Evolutionary conservation across 2,888 invertebrate species (phyloP).

Genomic region (Arge pagana): DNA sequence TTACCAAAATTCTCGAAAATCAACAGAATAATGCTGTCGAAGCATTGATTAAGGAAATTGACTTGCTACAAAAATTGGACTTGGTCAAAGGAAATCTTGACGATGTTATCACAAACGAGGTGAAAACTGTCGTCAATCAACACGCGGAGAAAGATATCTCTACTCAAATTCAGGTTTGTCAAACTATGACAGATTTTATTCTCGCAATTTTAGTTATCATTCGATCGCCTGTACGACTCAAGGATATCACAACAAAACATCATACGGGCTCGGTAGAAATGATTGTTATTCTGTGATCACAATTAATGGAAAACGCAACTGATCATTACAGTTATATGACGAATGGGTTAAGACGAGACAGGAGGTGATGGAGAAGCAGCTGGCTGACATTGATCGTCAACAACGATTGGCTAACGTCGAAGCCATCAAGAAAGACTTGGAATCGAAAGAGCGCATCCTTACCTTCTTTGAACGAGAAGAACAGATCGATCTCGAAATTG

Average conservation of each 20-base stretch:
- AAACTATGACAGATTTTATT: conserved; percentile 21
- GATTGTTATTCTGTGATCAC: not conserved
- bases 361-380: conserved; percentile 65
- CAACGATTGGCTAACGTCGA: conserved; percentile 64
- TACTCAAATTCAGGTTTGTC: conserved; percentile 61
- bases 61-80: conserved; percentile 28
- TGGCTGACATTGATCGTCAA: conserved; percentile 59
- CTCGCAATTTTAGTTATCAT: conserved; percentile 11
- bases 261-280: no score
- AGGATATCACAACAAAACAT: no score
- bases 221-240: no score
- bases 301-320: conserved; percentile 6
- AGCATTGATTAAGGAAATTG: conserved; percentile 47
- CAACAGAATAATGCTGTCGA: conserved; percentile 52
- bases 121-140: conserved; percentile 64
- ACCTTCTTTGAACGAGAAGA: conserved; percentile 82
- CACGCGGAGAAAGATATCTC: conserved; percentile 65
- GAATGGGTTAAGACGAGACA: conserved; percentile 66
- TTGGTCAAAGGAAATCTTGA: conserved; percentile 53
- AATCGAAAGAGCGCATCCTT: conserved; percentile 65
- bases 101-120: conserved; percentile 59
- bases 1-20: conserved; percentile 46
- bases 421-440: conserved; percentile 63
- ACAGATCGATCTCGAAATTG: conserved; percentile 72
- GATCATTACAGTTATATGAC: conserved; percentile 60